A percentile compares a stretch with the other conserved stretches of the same genome.
Evolutionary conservation across 92 coral and sea anemone genomes (phyloP).

Genomic region (Anthopleura xanthogrammica): DNA sequence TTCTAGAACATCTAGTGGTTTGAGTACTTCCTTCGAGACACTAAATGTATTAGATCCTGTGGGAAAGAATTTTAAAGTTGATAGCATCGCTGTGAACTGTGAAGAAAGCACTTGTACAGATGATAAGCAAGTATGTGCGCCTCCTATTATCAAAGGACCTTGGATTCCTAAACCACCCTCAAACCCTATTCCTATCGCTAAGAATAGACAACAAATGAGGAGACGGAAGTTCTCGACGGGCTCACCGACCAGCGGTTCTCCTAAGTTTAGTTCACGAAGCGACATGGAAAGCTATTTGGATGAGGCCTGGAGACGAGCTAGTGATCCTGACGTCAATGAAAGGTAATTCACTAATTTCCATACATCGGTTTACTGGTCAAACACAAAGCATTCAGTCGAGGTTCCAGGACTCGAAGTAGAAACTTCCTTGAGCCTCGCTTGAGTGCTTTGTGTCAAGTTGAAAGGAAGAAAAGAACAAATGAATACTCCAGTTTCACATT

Average conservation of each 20-base stretch:
- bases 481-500: no score
- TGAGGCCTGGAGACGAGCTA: constrained; percentile 24
- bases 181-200: constrained; percentile 5
- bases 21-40: not conserved
- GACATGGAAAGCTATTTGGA: constrained; percentile 8
- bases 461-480: no score
- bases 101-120: not conserved
- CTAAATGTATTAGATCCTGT: not conserved
- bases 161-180: constrained; percentile 19
- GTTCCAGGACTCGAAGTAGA: no score
- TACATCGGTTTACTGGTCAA: no score
- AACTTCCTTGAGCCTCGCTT: no score
- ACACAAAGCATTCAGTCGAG: no score
- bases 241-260: constrained; percentile 6
- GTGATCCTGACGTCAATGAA: constrained; percentile 10
- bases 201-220: not conserved
- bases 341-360: not conserved
- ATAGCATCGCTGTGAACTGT: not conserved
- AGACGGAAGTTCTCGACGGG: constrained; percentile 15
- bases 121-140: not conserved
- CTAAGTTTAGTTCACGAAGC: not conserved
- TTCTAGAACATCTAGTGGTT: constrained; percentile 4
- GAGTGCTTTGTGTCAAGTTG: no score
- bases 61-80: not conserved
- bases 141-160: not conserved